These are phyloP conservation scores for Pristionchus japonicus DNA, from an alignment of 2,888 invertebrate genomes.

Conservation along the genomic window DNA sequence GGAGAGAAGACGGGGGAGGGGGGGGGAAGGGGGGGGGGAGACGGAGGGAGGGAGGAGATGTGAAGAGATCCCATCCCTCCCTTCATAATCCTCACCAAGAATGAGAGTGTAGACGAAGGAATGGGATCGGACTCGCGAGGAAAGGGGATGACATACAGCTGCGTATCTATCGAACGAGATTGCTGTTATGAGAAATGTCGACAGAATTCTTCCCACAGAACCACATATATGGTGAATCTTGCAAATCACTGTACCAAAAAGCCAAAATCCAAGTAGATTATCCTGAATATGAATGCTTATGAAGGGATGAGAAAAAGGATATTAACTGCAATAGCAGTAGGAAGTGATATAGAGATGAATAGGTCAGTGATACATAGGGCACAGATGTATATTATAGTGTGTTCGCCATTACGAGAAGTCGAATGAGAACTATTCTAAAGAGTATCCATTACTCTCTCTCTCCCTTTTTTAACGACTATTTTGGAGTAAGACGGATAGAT, in stretches of 20 bases:
- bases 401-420: conserved; percentile 56
- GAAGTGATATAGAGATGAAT: conserved; percentile 70
- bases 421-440: not conserved
- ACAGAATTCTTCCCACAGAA: conserved; percentile 70
- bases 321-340: conserved; percentile 70
- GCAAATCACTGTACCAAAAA: conserved; percentile 71
- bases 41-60: not conserved
- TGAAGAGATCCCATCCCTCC: not conserved
- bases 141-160: conserved; percentile 72
- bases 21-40: no score
- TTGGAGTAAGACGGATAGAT: no score
- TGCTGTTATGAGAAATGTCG: conserved; percentile 73
- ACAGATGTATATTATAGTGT: conserved; percentile 71
- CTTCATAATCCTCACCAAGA: conserved; percentile 49
- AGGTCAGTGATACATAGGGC: conserved; percentile 72
- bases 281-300: conserved; percentile 62
- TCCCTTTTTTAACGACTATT: no score
- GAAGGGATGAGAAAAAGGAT: no score
- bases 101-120: conserved; percentile 69
- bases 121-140: conserved; percentile 61
- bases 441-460: not conserved
- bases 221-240: conserved; percentile 71
- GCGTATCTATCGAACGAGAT: conserved; percentile 72
- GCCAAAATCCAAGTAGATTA: conserved; percentile 73
- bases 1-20: no score